Conservation (phyloP, 2,888 invertebrate genomes). For the Hypsopygia costalis region DNA sequence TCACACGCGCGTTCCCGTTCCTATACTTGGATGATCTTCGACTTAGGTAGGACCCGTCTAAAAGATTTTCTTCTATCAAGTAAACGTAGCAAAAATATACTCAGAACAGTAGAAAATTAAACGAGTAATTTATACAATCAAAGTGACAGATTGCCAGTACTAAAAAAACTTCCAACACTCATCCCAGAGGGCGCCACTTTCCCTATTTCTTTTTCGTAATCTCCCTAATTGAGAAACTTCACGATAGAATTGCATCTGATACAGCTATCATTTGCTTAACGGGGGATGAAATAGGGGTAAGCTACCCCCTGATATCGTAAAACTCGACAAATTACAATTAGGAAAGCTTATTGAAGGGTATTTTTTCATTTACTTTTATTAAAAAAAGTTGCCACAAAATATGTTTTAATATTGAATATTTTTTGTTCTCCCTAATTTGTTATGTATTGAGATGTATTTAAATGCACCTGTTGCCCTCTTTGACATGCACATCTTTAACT, state of each 20-base stretch:
- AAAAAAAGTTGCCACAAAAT: background rate
- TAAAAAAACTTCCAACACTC: background rate
- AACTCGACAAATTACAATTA: conserved; percentile 3
- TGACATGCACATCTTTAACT: no score
- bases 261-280: conserved; percentile 10
- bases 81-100: no score
- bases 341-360: background rate
- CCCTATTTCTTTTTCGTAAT: conserved; percentile 7
- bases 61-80: no score
- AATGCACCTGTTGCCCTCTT: no score
- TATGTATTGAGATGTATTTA: no score
- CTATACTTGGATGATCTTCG: no score
- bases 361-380: background rate
- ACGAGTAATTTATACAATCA: background rate
- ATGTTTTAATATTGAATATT: background rate
- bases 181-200: background rate
- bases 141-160: background rate
- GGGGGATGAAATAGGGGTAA: conserved; percentile 10
- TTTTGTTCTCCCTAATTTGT: background rate
- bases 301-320: conserved; percentile 7
- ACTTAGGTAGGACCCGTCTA: no score
- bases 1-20: no score
- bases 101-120: no score
- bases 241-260: conserved; percentile 10
- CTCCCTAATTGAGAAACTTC: conserved; percentile 10